A percentile compares a stretch with the other conserved stretches of the same genome.
phyloP scores from a whole-genome alignment of 2,113 vertebrate species.

The Sapayoa aenigma region DNA sequence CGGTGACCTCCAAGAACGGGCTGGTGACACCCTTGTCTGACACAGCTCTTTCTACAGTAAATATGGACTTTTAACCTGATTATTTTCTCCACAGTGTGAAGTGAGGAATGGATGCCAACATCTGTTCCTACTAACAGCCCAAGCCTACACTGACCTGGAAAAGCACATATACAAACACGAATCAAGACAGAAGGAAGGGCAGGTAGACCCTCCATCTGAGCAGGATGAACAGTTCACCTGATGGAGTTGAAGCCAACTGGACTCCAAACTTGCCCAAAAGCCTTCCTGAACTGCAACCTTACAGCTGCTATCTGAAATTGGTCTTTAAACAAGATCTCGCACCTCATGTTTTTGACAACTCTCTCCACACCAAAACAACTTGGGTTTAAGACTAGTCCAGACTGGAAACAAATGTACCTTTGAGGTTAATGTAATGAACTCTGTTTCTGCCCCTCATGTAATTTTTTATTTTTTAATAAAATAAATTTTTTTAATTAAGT shows the following conservation, averaged over 20 bases:
- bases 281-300: not conserved
- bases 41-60: not conserved
- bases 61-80: not conserved
- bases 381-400: not conserved
- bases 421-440: not conserved
- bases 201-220: not conserved
- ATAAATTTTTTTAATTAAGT: too few species aligned
- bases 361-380: not conserved
- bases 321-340: not conserved
- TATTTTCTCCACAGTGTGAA: not conserved
- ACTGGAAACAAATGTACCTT: not conserved
- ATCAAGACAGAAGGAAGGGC: not conserved
- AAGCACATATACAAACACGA: not conserved
- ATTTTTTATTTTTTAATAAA: not conserved
- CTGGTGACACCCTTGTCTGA: not conserved
- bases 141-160: not conserved
- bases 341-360: not conserved
- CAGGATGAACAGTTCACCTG: not conserved
- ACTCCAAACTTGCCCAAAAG: not conserved
- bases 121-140: not conserved
- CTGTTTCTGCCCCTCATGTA: not conserved
- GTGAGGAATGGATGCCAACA: accelerated
- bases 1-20: not conserved
- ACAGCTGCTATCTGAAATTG: not conserved
- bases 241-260: not conserved